A percentile compares a stretch with the other conserved stretches of the same genome.
phyloP scores from a whole-genome alignment of 2,888 invertebrate species.

The Orthonevra nobilis region DNA sequence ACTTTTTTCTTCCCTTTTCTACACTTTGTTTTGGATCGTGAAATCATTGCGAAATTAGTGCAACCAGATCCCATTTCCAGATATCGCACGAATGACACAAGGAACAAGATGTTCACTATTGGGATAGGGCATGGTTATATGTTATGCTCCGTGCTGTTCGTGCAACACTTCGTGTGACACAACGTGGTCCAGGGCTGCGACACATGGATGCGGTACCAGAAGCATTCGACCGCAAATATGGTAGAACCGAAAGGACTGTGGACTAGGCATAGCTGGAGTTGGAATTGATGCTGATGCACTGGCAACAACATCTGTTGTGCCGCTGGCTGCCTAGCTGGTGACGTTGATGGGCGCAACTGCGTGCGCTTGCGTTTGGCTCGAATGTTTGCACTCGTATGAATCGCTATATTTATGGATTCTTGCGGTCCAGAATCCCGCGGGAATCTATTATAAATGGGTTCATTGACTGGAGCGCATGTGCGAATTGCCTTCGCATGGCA shows the following conservation, averaged over 20 bases:
- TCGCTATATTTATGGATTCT: slow-evolving; percentile 51
- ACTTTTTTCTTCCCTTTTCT: slow-evolving; percentile 12
- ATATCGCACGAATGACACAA: slow-evolving; percentile 64
- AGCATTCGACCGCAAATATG: slow-evolving; percentile 54
- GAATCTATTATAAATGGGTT: slow-evolving; percentile 70
- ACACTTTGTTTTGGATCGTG: slow-evolving; percentile 20
- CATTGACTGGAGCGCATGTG: slow-evolving; percentile 70
- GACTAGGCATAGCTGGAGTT: slow-evolving; percentile 12
- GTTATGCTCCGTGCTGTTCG: slow-evolving; percentile 20
- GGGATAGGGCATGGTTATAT: slow-evolving; percentile 58
- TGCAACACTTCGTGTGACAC: slow-evolving; percentile 41
- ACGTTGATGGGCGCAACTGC: slow-evolving; percentile 57
- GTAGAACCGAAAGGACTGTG: slow-evolving; percentile 8
- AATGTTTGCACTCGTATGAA: no score
- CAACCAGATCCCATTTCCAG: slow-evolving; percentile 41
- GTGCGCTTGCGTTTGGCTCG: slow-evolving; percentile 57
- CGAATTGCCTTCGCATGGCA: slow-evolving; percentile 55
- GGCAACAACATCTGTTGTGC: slow-evolving; percentile 54
- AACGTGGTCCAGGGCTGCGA: slow-evolving; percentile 38
- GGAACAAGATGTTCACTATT: slow-evolving; percentile 64
- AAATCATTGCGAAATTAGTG: slow-evolving; percentile 43
- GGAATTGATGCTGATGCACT: no score
- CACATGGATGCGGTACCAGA: slow-evolving; percentile 28
- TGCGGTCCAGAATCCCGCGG: slow-evolving; percentile 63
- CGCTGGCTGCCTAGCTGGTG: slow-evolving; percentile 40